Conservation (phyloP, 2,113 vertebrate species). For the Neogale vison region DNA sequence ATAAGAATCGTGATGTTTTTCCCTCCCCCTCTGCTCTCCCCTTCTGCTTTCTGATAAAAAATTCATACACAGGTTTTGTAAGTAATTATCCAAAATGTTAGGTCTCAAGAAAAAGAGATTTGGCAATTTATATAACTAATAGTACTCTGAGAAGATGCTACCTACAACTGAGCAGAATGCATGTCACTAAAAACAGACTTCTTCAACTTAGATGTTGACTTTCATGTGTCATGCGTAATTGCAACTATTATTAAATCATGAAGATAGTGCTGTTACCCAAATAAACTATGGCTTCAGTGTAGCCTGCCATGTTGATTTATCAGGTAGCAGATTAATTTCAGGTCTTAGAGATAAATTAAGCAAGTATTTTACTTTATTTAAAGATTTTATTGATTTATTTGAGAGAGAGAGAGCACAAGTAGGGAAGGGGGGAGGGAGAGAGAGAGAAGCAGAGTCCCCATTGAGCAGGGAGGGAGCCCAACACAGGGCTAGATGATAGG, state of each 20-base stretch:
- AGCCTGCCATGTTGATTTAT: not conserved
- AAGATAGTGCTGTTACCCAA: not conserved
- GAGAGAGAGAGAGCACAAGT: not conserved
- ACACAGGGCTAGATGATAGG: too few species aligned
- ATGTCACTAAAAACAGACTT: not conserved
- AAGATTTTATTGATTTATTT: not conserved
- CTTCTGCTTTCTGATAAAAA: not conserved
- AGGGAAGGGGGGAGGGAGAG: not conserved
- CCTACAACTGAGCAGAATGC: not conserved
- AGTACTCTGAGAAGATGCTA: not conserved
- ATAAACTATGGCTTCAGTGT: not conserved
- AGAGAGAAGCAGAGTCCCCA: not conserved
- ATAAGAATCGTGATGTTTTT: not conserved
- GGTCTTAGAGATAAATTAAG: not conserved
- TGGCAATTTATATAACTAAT: not conserved
- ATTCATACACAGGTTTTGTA: not conserved
- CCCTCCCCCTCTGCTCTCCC: not conserved
- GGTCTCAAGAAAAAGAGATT: not conserved
- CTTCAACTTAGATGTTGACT: constrained; percentile 2
- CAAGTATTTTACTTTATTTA: not conserved
- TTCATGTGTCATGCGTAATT: not conserved
- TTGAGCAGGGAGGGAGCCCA: not conserved
- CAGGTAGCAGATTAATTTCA: constrained; percentile 17
- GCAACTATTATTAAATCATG: not conserved
- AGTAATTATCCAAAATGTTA: constrained; percentile 36